These are phyloP conservation scores for Esox lucius DNA, from an alignment of 2,797 vertebrate species.

Conservation along the genomic window DNA sequence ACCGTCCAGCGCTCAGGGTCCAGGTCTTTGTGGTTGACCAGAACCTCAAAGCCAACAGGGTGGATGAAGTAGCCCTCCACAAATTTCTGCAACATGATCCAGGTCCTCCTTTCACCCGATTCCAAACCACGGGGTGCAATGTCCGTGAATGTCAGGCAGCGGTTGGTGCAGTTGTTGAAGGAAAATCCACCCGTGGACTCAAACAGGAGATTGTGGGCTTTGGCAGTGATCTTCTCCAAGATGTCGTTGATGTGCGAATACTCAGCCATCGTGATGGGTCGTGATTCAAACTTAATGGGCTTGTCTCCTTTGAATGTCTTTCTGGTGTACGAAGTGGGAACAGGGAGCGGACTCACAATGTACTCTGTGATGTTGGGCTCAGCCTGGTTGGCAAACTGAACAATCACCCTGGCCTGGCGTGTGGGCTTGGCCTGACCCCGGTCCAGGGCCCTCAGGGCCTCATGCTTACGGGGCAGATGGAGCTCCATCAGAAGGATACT, in stretches of 20 bases:
- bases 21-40: conserved; percentile 80
- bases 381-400: conserved; percentile 82
- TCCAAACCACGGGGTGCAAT: conserved; percentile 83
- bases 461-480: conserved; percentile 81
- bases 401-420: conserved; percentile 80
- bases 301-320: conserved; percentile 56
- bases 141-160: conserved; percentile 85
- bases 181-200: conserved; percentile 83
- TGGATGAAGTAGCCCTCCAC: conserved; percentile 91
- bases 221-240: conserved; percentile 60
- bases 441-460: conserved; percentile 80
- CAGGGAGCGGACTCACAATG: conserved; percentile 83
- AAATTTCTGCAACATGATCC: conserved; percentile 86
- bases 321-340: conserved; percentile 65
- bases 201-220: conserved; percentile 73
- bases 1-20: conserved; percentile 79
- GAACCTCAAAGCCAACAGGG: conserved; percentile 88
- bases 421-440: conserved; percentile 67
- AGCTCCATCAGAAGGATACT: conserved; percentile 88
- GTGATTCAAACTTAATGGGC: conserved; percentile 68
- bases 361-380: conserved; percentile 86
- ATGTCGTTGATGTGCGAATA: conserved; percentile 63
- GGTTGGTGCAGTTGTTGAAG: conserved; percentile 73
- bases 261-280: conserved; percentile 77
- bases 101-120: conserved; percentile 82